Conservation (phyloP, 30 jellyfish, hydroid and myxozoan genomes). For the Hydra vulgaris region DNA sequence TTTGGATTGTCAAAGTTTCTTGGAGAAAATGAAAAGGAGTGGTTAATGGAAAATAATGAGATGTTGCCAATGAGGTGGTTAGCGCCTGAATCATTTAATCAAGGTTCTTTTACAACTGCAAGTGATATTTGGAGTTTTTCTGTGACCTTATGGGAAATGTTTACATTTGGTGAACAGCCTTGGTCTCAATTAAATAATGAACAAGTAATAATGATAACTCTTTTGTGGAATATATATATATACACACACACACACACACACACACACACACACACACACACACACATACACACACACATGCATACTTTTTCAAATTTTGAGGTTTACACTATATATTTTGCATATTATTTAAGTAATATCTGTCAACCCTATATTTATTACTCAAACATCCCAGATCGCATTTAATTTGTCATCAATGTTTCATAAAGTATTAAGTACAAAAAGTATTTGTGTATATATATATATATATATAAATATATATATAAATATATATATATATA, state of each 20-base stretch:
- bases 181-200: conserved; percentile 41
- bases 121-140: conserved; percentile 98
- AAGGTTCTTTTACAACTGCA: conserved; percentile 83
- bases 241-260: too few species aligned
- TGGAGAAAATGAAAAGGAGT: conserved; percentile 52
- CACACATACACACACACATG: background rate
- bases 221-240: too few species aligned
- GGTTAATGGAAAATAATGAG: conserved; percentile 69
- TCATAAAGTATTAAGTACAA: too few species aligned
- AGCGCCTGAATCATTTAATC: conserved; percentile 68
- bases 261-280: background rate
- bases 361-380: too few species aligned
- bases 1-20: conserved; percentile 80
- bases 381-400: too few species aligned
- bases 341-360: too few species aligned
- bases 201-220: conserved; percentile 37
- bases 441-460: too few species aligned
- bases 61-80: conserved; percentile 87
- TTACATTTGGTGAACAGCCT: conserved; percentile 82
- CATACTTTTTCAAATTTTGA: too few species aligned
- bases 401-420: too few species aligned
- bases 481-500: too few species aligned
- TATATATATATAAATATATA: too few species aligned
- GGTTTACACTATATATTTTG: too few species aligned
- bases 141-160: conserved; percentile 91